Base-by-base conservation (phyloP, 2,113 vertebrate genomes). In the Lepus timidus region DNA sequence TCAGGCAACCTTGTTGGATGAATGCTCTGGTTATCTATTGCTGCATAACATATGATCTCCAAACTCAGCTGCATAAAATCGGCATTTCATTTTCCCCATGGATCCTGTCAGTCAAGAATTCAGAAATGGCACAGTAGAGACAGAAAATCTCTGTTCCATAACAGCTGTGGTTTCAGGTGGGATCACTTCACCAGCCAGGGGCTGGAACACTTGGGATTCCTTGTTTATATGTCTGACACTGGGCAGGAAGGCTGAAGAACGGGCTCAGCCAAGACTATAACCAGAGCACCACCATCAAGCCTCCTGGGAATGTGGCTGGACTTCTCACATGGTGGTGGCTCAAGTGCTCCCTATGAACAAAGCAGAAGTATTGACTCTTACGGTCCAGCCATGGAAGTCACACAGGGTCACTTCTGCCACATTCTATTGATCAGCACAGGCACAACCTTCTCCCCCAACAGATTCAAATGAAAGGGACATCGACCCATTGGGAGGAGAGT, bases 41-140 rank as follows among this genome's bases (percentile, higher is more conserved):
- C 65, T 86, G 16, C 13, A 2, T n/a, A 78, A 82, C 33, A 87
- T 80, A 84, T 55, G 44, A 89, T 58, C 74, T 51, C 20, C 39
- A 91, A 94, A 62, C 27, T 49, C 12, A 73, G 29, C 33, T 82
- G 65, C 6, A 14, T 74, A 58, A 95, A 96, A 67, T 52, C 36
- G 85, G n/a, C 58, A 91, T 55, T 88, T 94, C 74, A 44, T 71
- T 71, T 73, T 39, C 17, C 33, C 83, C 71, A 36, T 13, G 10
- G 52, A 67, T 67, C 74, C 44, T 44, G 4, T 31, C 19, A 31
- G 39, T 76, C 49, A 92, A n/a, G 75, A 68, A 61, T 67, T 92
- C 29, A 51, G 51, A 85, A 94, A 68, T 55, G 76, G 25, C 68
- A 65, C 2, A 11, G 27, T 17, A 27, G 64, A 95, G 64, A 82